Percentiles rank a stretch among this genome's conserved stretches.
These are phyloP conservation scores for Danaus plexippus DNA, from an alignment of 1,140 invertebrate species.

Conservation along the genomic window DNA sequence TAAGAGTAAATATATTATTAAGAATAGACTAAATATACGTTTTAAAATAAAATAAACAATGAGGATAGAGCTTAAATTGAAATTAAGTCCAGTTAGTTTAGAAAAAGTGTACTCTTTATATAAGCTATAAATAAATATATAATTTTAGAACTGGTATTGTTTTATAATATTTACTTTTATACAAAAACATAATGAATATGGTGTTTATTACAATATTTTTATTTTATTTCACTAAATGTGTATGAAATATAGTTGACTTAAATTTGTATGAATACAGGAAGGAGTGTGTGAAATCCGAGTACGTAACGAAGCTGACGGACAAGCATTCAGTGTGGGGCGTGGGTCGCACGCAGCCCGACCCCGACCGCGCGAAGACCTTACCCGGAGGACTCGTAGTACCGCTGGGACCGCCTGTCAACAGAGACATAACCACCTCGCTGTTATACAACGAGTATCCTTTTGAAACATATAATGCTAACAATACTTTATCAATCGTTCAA, in stretches of 20 bases:
- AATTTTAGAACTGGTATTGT: background rate
- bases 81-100: too few species aligned
- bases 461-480: background rate
- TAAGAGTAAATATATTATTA: too few species aligned
- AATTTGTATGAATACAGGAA: slow-evolving; percentile 68
- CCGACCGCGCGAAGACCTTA: slow-evolving; percentile 36
- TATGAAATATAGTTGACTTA: too few species aligned
- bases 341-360: slow-evolving; percentile 81
- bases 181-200: background rate
- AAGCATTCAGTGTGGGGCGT: slow-evolving; percentile 87
- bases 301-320: slow-evolving; percentile 84
- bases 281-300: slow-evolving; percentile 79
- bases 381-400: slow-evolving; percentile 82
- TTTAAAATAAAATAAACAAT: too few species aligned
- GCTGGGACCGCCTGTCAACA: slow-evolving; percentile 75
- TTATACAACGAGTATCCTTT: slow-evolving; percentile 90
- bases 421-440: slow-evolving; percentile 69
- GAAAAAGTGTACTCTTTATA: too few species aligned
- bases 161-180: background rate
- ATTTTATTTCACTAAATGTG: too few species aligned
- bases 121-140: too few species aligned
- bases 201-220: too few species aligned
- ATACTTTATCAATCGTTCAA: background rate
- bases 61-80: too few species aligned
- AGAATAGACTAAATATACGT: too few species aligned